phyloP scores from a whole-genome alignment of 37 sponge, comb jelly and placozoan species.

The Chondrilla cf. caribensis region DNA sequence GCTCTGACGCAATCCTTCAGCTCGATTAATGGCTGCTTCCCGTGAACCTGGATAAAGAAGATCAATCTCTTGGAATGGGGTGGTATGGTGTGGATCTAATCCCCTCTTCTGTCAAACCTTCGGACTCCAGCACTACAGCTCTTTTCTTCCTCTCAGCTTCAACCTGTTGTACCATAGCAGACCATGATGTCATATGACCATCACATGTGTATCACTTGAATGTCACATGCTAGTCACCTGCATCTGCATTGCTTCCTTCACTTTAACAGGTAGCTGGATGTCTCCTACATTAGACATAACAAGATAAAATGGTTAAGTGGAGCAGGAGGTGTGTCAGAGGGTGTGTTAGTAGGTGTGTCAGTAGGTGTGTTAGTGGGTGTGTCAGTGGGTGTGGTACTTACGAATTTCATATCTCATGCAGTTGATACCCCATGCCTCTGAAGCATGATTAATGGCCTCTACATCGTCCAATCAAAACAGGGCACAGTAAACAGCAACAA shows the following conservation, averaged over 20 bases:
- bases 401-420: slow-evolving; percentile 97
- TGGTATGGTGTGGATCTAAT: too few species aligned
- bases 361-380: background rate
- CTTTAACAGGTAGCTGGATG: slow-evolving; percentile 85
- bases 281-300: slow-evolving; percentile 37
- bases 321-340: background rate
- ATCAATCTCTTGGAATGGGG: too few species aligned
- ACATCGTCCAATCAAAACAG: too few species aligned
- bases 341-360: too few species aligned
- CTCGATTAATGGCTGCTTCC: slow-evolving; percentile 81
- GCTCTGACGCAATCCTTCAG: slow-evolving; percentile 85
- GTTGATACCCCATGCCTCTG: slow-evolving; percentile 93
- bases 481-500: too few species aligned
- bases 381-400: slow-evolving; percentile 17
- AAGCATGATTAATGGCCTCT: slow-evolving; percentile 95
- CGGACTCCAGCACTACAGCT: slow-evolving; percentile 90
- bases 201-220: background rate
- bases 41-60: slow-evolving; percentile 37
- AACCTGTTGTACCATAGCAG: slow-evolving; percentile 50
- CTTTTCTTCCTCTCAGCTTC: slow-evolving; percentile 98
- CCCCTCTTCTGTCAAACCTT: slow-evolving; percentile 49
- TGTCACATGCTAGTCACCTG: slow-evolving; percentile 49
- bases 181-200: background rate
- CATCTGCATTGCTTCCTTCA: slow-evolving; percentile 99
- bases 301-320: too few species aligned